phyloP scores from a whole-genome alignment of 35 echinoderm and acorn worm genomes.

The Amphiura filiformis region DNA sequence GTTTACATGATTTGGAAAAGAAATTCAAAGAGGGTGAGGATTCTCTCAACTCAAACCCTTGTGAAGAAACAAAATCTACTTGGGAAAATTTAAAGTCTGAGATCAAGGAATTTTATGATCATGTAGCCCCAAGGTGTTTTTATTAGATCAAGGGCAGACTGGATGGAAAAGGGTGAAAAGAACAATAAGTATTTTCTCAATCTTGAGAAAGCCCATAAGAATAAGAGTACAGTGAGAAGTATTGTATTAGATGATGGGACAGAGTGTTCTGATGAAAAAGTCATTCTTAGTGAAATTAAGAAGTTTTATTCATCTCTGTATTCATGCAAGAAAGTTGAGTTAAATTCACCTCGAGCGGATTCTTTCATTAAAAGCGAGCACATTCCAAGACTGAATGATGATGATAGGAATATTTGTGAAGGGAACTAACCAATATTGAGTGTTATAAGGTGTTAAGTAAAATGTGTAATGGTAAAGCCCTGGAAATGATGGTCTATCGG shows the following conservation, averaged over 20 bases:
- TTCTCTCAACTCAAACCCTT: background rate
- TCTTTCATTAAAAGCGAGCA: background rate
- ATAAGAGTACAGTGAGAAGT: background rate
- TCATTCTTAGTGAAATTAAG: background rate
- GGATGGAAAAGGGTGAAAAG: conserved; percentile 9
- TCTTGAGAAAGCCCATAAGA: background rate
- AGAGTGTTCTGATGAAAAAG: background rate
- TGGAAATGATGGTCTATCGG: background rate
- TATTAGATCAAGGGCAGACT: background rate
- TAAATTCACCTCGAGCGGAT: background rate
- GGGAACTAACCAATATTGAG: background rate
- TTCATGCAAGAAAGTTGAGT: background rate
- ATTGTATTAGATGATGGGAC: background rate
- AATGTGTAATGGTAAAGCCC: background rate
- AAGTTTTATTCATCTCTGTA: background rate
- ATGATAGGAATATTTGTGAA: background rate
- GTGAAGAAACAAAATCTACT: background rate
- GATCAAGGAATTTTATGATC: background rate
- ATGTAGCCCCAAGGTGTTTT: background rate
- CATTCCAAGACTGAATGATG: background rate
- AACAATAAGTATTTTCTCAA: conserved; percentile 15
- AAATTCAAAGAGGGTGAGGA: background rate
- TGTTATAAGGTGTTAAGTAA: background rate
- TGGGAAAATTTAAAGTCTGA: conserved; percentile 5
- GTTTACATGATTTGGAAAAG: background rate